phyloP scores from a whole-genome alignment of 2,888 invertebrate species.

The Lochmaea crataegi region DNA sequence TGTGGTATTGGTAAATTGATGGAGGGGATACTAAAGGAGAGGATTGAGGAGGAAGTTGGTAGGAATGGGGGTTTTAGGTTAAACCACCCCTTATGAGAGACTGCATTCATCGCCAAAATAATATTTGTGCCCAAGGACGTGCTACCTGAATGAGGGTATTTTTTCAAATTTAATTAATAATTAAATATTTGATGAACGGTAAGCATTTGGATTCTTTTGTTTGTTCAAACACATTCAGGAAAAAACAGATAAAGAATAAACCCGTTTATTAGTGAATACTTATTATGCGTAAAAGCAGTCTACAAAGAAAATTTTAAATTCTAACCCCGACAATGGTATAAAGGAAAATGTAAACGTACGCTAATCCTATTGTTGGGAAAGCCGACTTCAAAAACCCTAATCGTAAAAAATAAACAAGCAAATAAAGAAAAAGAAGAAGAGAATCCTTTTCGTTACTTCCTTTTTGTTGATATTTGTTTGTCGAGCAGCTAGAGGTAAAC shows the following conservation, averaged over 20 bases:
- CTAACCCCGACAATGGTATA: slow-evolving; percentile 5
- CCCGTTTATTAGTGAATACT: not conserved
- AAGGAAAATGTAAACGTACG: slow-evolving; percentile 26
- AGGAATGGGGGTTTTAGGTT: too few species aligned
- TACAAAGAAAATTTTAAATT: not conserved
- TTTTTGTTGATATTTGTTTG: slow-evolving; percentile 9
- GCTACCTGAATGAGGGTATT: too few species aligned
- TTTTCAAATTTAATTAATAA: too few species aligned
- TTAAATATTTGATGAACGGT: too few species aligned
- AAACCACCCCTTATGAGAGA: too few species aligned
- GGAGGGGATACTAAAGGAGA: too few species aligned
- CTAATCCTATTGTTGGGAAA: slow-evolving; percentile 24
- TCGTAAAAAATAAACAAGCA: slow-evolving; percentile 31
- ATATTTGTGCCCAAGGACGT: too few species aligned
- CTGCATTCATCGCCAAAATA: too few species aligned
- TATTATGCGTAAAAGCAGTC: not conserved
- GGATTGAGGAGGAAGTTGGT: too few species aligned
- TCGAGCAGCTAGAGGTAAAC: not conserved
- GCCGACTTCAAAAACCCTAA: slow-evolving; percentile 14
- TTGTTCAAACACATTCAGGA: too few species aligned
- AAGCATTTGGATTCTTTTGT: too few species aligned
- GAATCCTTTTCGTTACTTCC: slow-evolving; percentile 12
- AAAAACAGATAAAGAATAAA: not conserved
- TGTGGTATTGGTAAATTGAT: too few species aligned
- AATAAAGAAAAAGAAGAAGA: slow-evolving; percentile 24